Conservation (phyloP, 2,113 vertebrate genomes). For the Xiphophorus couchianus region DNA sequence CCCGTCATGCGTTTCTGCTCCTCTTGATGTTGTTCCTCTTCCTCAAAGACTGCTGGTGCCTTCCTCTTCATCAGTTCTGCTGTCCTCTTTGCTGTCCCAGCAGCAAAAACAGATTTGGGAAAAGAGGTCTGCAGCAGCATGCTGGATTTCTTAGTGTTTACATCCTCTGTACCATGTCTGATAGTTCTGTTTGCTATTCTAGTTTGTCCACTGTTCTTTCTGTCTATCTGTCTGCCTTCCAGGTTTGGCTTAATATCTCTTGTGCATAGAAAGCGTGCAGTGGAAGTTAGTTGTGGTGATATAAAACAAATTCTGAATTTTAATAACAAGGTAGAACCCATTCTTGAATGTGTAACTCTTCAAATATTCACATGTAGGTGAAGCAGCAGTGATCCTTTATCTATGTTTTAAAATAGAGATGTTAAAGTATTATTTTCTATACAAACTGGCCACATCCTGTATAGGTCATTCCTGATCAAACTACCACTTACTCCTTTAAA, state of each 20-base stretch:
- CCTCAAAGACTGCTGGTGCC: not conserved
- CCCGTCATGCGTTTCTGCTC: slow-evolving; percentile 15
- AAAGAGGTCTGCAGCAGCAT: slow-evolving; percentile 7
- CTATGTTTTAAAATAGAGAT: not conserved
- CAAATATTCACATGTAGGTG: not conserved
- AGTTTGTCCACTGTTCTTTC: not conserved
- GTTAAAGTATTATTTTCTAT: no score
- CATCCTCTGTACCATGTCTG: slow-evolving; percentile 2
- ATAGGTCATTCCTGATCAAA: not conserved
- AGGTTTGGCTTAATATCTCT: slow-evolving; percentile 22
- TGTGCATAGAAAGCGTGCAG: slow-evolving; percentile 46
- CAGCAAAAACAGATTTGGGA: slow-evolving; percentile 81
- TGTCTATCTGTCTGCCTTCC: not conserved
- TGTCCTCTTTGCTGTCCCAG: slow-evolving; percentile 81
- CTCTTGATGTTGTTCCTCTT: slow-evolving; percentile 11
- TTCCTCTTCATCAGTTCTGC: slow-evolving; percentile 63
- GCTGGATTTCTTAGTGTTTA: slow-evolving; percentile 7
- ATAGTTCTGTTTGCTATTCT: not conserved
- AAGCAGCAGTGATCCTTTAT: not conserved
- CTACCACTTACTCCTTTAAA: not conserved
- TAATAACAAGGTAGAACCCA: slow-evolving; percentile 59
- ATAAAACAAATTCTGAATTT: slow-evolving; percentile 50
- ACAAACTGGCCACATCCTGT: not conserved
- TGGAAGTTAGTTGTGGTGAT: not conserved
- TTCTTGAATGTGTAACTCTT: slow-evolving; percentile 11